Evolutionary conservation across 1,140 invertebrate genomes (phyloP).

Genomic region (Cyclargus thomasi): DNA sequence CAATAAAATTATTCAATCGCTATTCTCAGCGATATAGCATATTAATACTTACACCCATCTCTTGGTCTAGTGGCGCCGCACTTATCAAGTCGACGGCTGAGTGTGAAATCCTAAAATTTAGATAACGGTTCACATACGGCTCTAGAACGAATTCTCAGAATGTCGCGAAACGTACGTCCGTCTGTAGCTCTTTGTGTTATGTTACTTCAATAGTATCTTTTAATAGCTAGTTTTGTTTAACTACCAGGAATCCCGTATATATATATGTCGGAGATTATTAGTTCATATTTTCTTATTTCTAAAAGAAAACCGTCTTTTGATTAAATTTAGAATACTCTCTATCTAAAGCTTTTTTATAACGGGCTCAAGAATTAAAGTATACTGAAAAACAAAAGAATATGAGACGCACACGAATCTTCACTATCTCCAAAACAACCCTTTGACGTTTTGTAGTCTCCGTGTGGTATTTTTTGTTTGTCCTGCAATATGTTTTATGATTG

Average conservation of each 20-base stretch:
- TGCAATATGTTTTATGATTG: slow-evolving; percentile 27
- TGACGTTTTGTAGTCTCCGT: slow-evolving; percentile 34
- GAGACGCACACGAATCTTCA: not conserved
- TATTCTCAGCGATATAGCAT: not conserved
- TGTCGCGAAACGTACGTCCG: slow-evolving; percentile 9
- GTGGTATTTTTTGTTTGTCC: slow-evolving; percentile 34
- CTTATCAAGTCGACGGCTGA: slow-evolving; percentile 34
- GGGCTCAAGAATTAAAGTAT: not conserved
- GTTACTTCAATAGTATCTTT: not conserved
- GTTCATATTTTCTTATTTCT: not conserved
- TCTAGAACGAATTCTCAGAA: slow-evolving; percentile 9
- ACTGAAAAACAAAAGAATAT: no score
- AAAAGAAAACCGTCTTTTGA: no score
- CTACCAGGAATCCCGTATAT: no score
- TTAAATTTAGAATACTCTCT: no score
- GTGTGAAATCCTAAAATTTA: slow-evolving; percentile 39
- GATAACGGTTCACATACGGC: slow-evolving; percentile 30
- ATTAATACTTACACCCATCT: not conserved
- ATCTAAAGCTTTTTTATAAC: not conserved
- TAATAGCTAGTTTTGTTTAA: no score
- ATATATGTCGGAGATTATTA: not conserved
- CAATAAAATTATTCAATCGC: not conserved
- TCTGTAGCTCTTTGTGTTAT: not conserved
- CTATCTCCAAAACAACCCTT: slow-evolving; percentile 20
- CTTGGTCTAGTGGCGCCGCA: slow-evolving; percentile 4